phyloP scores from a whole-genome alignment of 2,888 invertebrate species.

The Stictocephala bisonia region DNA sequence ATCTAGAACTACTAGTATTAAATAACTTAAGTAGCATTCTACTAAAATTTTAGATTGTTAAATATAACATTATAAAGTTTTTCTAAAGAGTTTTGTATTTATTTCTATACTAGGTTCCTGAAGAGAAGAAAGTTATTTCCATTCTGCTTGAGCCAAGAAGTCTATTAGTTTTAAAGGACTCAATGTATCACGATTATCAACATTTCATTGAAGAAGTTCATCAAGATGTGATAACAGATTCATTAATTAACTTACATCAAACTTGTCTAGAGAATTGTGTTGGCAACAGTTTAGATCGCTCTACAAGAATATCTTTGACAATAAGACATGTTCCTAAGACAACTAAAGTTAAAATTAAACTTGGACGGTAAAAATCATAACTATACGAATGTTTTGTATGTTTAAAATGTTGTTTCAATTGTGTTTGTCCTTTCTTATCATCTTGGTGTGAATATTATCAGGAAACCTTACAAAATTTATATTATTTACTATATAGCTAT shows the following conservation, averaged over 20 bases:
- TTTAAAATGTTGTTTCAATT: too few species aligned
- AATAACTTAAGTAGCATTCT: too few species aligned
- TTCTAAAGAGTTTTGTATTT: too few species aligned
- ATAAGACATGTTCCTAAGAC: constrained; percentile 95
- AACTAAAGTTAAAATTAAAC: constrained; percentile 77
- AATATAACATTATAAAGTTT: too few species aligned
- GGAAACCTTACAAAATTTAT: too few species aligned
- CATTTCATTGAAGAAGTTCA: constrained; percentile 85
- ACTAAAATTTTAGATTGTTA: too few species aligned
- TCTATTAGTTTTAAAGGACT: constrained; percentile 84
- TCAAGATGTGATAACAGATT: constrained; percentile 72
- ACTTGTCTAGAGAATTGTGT: constrained; percentile 70
- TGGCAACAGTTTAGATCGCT: constrained; percentile 71
- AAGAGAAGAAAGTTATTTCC: constrained; percentile 69
- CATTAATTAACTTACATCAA: constrained; percentile 73
- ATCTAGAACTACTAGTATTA: too few species aligned
- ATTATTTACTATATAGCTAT: too few species aligned
- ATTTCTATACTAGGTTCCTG: not conserved
- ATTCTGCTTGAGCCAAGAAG: constrained; percentile 89
- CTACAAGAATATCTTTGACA: constrained; percentile 87
- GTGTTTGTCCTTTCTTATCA: too few species aligned
- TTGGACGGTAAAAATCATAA: constrained; percentile 65
- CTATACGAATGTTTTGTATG: not conserved
- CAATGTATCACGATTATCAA: constrained; percentile 84
- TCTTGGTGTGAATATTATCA: too few species aligned